Base-by-base conservation (phyloP, 2,113 vertebrate species). In the Genyomyrus donnyi region DNA sequence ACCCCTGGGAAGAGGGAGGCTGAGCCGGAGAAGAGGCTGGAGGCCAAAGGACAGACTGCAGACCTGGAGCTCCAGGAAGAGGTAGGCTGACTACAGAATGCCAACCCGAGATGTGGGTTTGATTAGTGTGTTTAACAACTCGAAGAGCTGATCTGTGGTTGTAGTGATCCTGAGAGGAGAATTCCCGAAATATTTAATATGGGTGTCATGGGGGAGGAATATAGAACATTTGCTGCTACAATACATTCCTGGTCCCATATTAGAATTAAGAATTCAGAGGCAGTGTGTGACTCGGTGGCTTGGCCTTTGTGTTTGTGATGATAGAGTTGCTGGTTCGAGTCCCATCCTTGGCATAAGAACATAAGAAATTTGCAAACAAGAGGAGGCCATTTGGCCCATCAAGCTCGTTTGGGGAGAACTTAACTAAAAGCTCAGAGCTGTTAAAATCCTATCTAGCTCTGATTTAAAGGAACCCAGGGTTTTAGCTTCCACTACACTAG, bases 21-120 rank as follows among this genome's bases (percentile, higher is more conserved):
- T 0, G 92, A 93, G 42, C 56, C 93, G 48, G 88, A 94, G 85
- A 88, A 90, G 42, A 45, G 74, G 10, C 90, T 94, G 42, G 89
- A 94, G 46, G 91, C 93, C 0, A 90, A 89, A 31, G 88, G 50
- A 17, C 21, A 70, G 21, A 58, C 35, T 3, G 9, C 4, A 0
- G 17, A 21, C 5, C 66, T 13, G 21, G 90, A 88, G 2, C 35
- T 74, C 0, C 66, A 90, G 77, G 88, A 94, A 11, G 91, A 94
- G 93, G 96, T 96, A 21, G 35, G 74, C 27, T 3, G 21, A 1
- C 10, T 31, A 21, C 46, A 35, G 9, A 2, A 39, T 19, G 15
- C n/a, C 11, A 45, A 35, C 21, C 35, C 9, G 39, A 39, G n/a
- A 21, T 27, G 19, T 21, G n/a, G 13, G 7, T 17, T n/a, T 13